A percentile compares a stretch with the other conserved stretches of the same genome.
These are phyloP conservation scores for Zaprionus bogoriensis DNA, from an alignment of 2,888 invertebrate genomes.

Conservation along the genomic window DNA sequence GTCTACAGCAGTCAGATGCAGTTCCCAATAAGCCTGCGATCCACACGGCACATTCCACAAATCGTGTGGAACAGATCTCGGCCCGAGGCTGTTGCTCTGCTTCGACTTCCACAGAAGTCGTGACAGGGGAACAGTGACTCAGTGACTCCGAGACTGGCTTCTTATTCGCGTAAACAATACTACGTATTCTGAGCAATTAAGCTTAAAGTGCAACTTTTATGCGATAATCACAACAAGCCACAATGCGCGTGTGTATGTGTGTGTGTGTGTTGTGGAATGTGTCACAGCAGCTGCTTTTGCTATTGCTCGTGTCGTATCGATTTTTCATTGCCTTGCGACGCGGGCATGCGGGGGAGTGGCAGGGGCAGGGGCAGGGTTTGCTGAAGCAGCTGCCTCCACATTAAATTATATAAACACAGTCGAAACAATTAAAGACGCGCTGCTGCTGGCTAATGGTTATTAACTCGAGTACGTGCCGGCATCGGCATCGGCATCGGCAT, in stretches of 20 bases:
- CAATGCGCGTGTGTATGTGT: slow-evolving; percentile 16
- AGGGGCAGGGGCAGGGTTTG: background rate
- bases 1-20: no score
- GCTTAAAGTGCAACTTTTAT: slow-evolving; percentile 16
- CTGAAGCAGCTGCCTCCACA: slow-evolving; percentile 15
- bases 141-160: background rate
- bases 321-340: slow-evolving; percentile 62
- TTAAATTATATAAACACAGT: slow-evolving; percentile 61
- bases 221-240: slow-evolving; percentile 17
- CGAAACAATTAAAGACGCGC: background rate
- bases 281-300: slow-evolving; percentile 60
- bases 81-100: no score
- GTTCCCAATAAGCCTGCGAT: no score
- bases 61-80: no score
- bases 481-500: slow-evolving; percentile 29
- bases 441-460: no score
- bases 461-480: slow-evolving; percentile 23
- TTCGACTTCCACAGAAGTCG: no score
- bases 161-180: background rate
- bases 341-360: no score
- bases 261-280: slow-evolving; percentile 53
- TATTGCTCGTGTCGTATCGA: slow-evolving; percentile 57
- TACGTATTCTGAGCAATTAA: slow-evolving; percentile 10
- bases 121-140: no score
- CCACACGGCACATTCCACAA: no score